These are phyloP conservation scores for Eciton burchellii DNA, from an alignment of 1,140 invertebrate genomes.

Conservation along the genomic window DNA sequence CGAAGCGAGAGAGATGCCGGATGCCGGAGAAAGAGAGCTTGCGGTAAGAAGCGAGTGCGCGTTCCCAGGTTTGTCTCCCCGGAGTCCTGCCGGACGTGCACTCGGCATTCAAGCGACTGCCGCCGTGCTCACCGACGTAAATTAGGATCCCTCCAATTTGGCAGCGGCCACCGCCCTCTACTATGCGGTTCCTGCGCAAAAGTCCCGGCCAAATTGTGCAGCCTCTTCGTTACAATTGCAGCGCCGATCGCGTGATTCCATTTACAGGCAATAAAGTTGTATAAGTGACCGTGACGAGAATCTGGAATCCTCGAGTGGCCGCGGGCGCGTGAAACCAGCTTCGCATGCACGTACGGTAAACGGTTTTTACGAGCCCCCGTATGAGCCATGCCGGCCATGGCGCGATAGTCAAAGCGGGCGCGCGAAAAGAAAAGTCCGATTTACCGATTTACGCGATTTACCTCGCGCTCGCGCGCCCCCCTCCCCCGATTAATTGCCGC, in stretches of 20 bases:
- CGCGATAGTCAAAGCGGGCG: slow-evolving; percentile 64
- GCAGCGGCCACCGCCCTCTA: slow-evolving; percentile 35
- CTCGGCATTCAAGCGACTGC: slow-evolving; percentile 26
- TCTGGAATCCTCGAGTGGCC: slow-evolving; percentile 68
- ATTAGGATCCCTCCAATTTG: slow-evolving; percentile 51
- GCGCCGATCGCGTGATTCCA: slow-evolving; percentile 64
- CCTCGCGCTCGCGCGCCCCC: slow-evolving; percentile 12
- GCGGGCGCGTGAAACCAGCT: slow-evolving; percentile 68
- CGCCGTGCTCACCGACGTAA: slow-evolving; percentile 11
- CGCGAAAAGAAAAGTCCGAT: slow-evolving; percentile 45
- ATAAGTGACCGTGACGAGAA: slow-evolving; percentile 73
- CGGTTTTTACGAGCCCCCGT: slow-evolving; percentile 68
- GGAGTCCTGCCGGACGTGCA: slow-evolving; percentile 10
- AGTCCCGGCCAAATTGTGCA: slow-evolving; percentile 38
- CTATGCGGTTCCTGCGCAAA: slow-evolving; percentile 36
- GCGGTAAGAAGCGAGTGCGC: slow-evolving; percentile 9
- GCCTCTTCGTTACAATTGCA: slow-evolving; percentile 65
- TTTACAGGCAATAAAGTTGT: slow-evolving; percentile 65
- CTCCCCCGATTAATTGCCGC: slow-evolving; percentile 58
- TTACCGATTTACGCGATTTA: slow-evolving; percentile 11
- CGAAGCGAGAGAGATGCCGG: not conserved
- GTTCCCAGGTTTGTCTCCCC: not conserved
- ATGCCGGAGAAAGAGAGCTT: not conserved
- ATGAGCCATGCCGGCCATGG: slow-evolving; percentile 64
- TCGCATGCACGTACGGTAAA: slow-evolving; percentile 65